These are phyloP conservation scores for Prunella fulvescens DNA, from an alignment of 2,113 vertebrate species.

Conservation along the genomic window DNA sequence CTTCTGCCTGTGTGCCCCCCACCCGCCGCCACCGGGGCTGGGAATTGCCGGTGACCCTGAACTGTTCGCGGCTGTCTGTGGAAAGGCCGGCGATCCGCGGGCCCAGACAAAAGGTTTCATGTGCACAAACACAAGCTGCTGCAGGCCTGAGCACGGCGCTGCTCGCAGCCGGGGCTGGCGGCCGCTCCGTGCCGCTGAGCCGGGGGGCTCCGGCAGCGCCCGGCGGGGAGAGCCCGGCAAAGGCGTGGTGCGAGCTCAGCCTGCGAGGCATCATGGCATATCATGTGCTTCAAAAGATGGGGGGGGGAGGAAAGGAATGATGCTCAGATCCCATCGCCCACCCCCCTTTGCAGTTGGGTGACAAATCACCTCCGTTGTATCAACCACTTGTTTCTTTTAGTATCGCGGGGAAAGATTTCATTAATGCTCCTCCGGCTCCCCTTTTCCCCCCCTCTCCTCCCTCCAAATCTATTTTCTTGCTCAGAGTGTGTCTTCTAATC, in stretches of 20 bases:
- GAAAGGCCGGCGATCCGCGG: neutral
- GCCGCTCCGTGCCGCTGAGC: neutral
- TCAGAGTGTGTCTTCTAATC: slow-evolving; percentile 63
- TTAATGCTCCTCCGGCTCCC: neutral
- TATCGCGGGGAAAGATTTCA: slow-evolving; percentile 46
- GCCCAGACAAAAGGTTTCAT: slow-evolving; percentile 66
- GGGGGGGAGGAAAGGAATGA: neutral
- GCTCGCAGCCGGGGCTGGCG: neutral
- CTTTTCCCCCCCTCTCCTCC: neutral
- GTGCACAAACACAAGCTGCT: neutral
- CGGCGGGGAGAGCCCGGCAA: neutral
- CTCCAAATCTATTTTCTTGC: slow-evolving; percentile 53
- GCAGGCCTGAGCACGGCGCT: neutral
- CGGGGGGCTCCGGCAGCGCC: neutral
- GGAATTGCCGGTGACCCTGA: slow-evolving; percentile 36
- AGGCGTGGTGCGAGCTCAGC: neutral
- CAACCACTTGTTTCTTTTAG: slow-evolving; percentile 60
- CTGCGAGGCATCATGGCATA: neutral
- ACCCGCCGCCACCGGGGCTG: neutral
- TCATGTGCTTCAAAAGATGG: neutral
- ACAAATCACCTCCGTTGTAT: slow-evolving; percentile 50
- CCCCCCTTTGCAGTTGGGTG: slow-evolving; percentile 10
- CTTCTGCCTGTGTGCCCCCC: neutral
- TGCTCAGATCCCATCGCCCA: neutral
- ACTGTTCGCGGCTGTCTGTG: neutral